Evolutionary conservation across 2,888 invertebrate species (phyloP).

Genomic region (Philaethria dido): DNA sequence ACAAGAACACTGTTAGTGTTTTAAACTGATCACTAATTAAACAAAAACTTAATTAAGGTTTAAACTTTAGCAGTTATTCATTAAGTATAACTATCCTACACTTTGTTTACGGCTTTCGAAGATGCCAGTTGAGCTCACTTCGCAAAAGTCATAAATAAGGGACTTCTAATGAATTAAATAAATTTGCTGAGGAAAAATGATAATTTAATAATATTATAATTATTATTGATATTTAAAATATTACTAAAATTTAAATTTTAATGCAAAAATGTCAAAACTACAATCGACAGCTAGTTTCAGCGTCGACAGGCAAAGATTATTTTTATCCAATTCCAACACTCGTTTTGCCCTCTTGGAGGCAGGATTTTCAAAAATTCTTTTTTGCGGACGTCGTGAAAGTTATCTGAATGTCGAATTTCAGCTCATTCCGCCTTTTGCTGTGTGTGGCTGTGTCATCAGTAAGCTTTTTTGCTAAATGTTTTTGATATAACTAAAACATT

Average conservation of each 20-base stretch:
- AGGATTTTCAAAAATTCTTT: neutral
- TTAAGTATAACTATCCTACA: neutral
- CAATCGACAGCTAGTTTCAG: neutral
- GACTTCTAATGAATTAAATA: neutral
- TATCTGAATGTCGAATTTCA: neutral
- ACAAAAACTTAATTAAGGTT: neutral
- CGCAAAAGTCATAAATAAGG: neutral
- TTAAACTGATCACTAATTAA: slow-evolving; percentile 10
- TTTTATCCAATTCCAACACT: neutral
- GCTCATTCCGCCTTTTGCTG: neutral
- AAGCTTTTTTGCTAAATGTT: neutral
- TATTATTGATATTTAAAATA: no score
- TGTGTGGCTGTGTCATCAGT: neutral
- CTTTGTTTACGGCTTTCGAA: neutral
- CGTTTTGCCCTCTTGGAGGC: neutral
- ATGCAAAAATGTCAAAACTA: neutral
- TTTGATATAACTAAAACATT: neutral
- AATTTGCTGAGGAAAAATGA: neutral
- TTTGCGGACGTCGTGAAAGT: neutral
- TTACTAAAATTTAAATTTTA: no score
- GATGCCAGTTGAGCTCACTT: neutral
- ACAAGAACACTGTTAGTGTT: slow-evolving; percentile 6
- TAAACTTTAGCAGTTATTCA: neutral
- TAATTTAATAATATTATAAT: no score
- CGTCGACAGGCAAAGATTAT: neutral